Conservation (phyloP, 2,797 vertebrate species). For the Microhierax caerulescens region DNA sequence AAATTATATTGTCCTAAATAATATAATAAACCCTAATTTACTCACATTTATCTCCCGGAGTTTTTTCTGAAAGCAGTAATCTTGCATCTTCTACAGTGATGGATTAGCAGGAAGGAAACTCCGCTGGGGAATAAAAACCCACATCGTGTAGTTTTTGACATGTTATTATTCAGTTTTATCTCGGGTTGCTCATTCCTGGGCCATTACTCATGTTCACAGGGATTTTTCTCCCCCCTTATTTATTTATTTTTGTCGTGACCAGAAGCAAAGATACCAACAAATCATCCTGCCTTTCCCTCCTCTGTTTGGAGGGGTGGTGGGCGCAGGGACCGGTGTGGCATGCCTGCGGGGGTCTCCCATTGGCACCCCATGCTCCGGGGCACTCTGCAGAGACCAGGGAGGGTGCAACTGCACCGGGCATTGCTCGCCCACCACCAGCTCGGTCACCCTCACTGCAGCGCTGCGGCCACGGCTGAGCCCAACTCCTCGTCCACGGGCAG, state of each 20-base stretch:
- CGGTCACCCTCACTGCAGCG: fast-evolving
- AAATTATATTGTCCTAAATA: slow-evolving; percentile 76
- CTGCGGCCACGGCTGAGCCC: fast-evolving
- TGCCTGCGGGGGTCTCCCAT: neutral
- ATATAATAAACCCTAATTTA: slow-evolving; percentile 83
- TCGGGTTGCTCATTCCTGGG: slow-evolving; percentile 73
- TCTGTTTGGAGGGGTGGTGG: fast-evolving
- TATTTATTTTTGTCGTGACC: slow-evolving; percentile 25
- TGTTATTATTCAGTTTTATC: slow-evolving; percentile 84
- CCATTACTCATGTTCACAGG: slow-evolving; percentile 79
- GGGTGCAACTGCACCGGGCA: fast-evolving
- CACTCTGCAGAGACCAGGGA: fast-evolving
- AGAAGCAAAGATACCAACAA: neutral
- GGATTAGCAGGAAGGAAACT: slow-evolving; percentile 79
- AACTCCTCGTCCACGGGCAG: neutral
- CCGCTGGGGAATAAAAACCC: slow-evolving; percentile 81
- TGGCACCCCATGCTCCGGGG: fast-evolving
- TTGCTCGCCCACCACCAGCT: neutral
- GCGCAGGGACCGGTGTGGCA: fast-evolving
- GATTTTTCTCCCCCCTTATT: slow-evolving; percentile 50
- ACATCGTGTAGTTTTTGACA: slow-evolving; percentile 81
- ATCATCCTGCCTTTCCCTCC: neutral
- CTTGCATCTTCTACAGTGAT: slow-evolving; percentile 79
- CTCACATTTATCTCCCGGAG: slow-evolving; percentile 79
- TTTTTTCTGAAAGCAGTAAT: slow-evolving; percentile 75